Evolutionary conservation across 2,888 invertebrate species (phyloP).

Genomic region (Drosophila formosana): DNA sequence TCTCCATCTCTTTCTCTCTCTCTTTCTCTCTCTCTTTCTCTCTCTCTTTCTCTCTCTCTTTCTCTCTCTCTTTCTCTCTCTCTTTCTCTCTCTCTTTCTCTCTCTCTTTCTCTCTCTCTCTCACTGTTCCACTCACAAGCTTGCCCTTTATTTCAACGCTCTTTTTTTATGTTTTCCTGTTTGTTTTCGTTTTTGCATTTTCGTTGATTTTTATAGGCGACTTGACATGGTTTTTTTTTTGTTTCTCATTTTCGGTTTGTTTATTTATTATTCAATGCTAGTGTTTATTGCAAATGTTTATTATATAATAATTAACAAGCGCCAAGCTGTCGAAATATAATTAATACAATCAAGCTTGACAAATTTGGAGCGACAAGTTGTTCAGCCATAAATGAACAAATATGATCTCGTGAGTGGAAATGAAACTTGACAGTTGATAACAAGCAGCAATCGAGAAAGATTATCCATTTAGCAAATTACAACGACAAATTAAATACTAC

Average conservation of each 20-base stretch:
- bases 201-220: constrained; percentile 51
- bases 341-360: constrained; percentile 51
- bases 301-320: constrained; percentile 71
- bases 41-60: constrained; percentile 4
- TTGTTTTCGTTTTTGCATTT: constrained; percentile 54
- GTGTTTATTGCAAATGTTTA: constrained; percentile 51
- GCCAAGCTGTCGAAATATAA: constrained; percentile 52
- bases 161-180: constrained; percentile 74
- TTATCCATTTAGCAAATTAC: neutral
- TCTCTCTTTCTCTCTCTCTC: constrained; percentile 4
- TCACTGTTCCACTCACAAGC: constrained; percentile 35
- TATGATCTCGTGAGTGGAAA: neutral
- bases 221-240: constrained; percentile 69
- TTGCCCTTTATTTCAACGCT: constrained; percentile 71
- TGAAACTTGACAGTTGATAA: constrained; percentile 1
- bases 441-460: neutral
- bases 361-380: constrained; percentile 19
- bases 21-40: constrained; percentile 3
- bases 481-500: neutral
- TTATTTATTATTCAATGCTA: constrained; percentile 69
- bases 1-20: neutral
- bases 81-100: constrained; percentile 3
- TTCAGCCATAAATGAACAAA: neutral
- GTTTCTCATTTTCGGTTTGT: constrained; percentile 11
- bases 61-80: neutral